These are phyloP conservation scores for Dryobates pubescens DNA, from an alignment of 2,797 vertebrate genomes.

Conservation along the genomic window DNA sequence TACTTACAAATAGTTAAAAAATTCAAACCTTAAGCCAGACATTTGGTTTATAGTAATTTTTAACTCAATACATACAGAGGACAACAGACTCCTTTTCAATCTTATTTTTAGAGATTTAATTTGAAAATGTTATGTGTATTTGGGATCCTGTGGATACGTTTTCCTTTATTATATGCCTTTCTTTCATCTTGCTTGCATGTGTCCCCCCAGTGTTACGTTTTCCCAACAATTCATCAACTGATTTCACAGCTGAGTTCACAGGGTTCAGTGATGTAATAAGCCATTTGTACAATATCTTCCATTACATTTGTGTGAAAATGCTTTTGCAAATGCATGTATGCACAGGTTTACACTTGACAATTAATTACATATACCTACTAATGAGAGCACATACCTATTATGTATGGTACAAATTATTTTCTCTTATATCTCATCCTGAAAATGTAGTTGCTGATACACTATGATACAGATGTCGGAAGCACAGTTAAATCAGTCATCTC, in stretches of 20 bases:
- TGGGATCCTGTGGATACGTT: slow-evolving; percentile 28
- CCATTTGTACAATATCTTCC: slow-evolving; percentile 21
- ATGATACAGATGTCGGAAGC: slow-evolving; percentile 40
- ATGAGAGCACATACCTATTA: slow-evolving; percentile 7
- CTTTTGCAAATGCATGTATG: slow-evolving; percentile 50
- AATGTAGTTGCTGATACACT: background rate
- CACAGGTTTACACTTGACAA: slow-evolving; percentile 39
- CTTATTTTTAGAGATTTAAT: background rate
- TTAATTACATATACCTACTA: slow-evolving; percentile 41
- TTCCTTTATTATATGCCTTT: slow-evolving; percentile 45
- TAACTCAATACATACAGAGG: background rate
- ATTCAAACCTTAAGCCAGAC: background rate
- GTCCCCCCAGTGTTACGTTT: slow-evolving; percentile 28
- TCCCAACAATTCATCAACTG: slow-evolving; percentile 56
- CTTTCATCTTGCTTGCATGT: slow-evolving; percentile 67
- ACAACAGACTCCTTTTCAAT: background rate
- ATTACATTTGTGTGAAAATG: slow-evolving; percentile 34
- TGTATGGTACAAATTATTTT: background rate
- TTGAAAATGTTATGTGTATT: background rate
- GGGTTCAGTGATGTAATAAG: slow-evolving; percentile 65
- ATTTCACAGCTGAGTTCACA: slow-evolving; percentile 73
- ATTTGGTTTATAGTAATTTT: background rate
- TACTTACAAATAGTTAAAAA: background rate
- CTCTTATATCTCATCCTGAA: background rate
- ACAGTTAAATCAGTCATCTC: slow-evolving; percentile 41